phyloP scores from a whole-genome alignment of 2,888 invertebrate genomes.

The Limenitis camilla region DNA sequence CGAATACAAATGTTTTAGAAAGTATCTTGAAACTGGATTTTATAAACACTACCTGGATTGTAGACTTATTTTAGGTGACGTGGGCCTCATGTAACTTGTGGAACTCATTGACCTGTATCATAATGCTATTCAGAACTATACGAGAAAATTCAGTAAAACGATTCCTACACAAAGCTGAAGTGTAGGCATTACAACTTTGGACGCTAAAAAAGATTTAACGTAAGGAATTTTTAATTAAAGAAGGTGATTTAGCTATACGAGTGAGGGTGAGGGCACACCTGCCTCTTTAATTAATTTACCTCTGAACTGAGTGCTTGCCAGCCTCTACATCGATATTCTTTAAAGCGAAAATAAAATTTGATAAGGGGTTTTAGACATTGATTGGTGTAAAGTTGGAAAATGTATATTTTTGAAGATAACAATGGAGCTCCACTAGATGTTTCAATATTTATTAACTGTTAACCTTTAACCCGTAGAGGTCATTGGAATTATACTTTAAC shows the following conservation, averaged over 20 bases:
- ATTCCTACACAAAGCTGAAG: neutral
- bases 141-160: neutral
- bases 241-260: conserved; percentile 15
- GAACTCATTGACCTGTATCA: too few relatives aligned
- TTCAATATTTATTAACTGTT: too few relatives aligned
- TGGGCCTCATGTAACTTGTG: too few relatives aligned
- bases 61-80: too few relatives aligned
- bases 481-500: too few relatives aligned
- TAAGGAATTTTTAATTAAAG: conserved; percentile 21
- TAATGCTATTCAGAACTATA: neutral
- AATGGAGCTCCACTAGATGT: neutral
- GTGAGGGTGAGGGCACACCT: conserved; percentile 18
- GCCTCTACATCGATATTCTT: conserved; percentile 30
- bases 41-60: too few relatives aligned
- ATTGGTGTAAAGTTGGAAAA: too few relatives aligned
- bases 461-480: too few relatives aligned
- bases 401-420: too few relatives aligned
- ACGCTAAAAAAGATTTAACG: conserved; percentile 6
- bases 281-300: conserved; percentile 49
- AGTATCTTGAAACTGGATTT: too few relatives aligned
- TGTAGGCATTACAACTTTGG: neutral
- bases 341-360: neutral
- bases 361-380: neutral
- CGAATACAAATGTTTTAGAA: too few relatives aligned
- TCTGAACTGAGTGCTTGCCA: conserved; percentile 42